Evolutionary conservation across 2,797 vertebrate species (phyloP).

Genomic region (Ptychobarbus kaznakovi): DNA sequence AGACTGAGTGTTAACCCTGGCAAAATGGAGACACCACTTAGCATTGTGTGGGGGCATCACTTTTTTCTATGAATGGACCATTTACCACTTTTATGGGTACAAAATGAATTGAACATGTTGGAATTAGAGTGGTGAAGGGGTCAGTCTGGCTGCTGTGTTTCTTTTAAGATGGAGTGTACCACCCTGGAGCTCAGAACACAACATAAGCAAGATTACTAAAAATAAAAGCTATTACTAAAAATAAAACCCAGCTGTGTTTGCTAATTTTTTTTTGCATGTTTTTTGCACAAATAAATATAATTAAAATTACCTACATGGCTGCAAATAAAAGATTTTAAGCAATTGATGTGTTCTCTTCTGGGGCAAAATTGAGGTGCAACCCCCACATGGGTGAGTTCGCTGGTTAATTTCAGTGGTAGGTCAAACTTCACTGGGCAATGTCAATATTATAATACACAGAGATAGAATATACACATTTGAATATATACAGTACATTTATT

Average conservation of each 20-base stretch:
- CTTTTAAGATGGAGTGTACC: not conserved
- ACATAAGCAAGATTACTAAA: no score
- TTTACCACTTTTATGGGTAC: not conserved
- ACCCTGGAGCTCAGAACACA: not conserved
- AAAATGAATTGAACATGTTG: not conserved
- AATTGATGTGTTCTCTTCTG: no score
- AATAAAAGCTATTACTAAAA: no score
- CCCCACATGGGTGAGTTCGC: no score
- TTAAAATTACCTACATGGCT: no score
- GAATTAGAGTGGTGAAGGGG: not conserved
- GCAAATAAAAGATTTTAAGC: no score
- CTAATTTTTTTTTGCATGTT: no score
- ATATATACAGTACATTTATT: not conserved
- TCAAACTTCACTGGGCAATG: not conserved
- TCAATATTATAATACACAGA: not conserved
- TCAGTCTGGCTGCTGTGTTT: not conserved
- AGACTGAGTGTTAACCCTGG: not conserved
- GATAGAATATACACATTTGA: not conserved
- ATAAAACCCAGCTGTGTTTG: no score
- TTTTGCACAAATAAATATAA: no score
- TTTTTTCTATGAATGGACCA: not conserved
- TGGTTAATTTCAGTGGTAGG: no score
- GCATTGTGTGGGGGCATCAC: not conserved
- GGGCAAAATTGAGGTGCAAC: no score
- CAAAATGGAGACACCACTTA: not conserved